phyloP scores from a whole-genome alignment of 2,113 vertebrate species.

The Rissa tridactyla region DNA sequence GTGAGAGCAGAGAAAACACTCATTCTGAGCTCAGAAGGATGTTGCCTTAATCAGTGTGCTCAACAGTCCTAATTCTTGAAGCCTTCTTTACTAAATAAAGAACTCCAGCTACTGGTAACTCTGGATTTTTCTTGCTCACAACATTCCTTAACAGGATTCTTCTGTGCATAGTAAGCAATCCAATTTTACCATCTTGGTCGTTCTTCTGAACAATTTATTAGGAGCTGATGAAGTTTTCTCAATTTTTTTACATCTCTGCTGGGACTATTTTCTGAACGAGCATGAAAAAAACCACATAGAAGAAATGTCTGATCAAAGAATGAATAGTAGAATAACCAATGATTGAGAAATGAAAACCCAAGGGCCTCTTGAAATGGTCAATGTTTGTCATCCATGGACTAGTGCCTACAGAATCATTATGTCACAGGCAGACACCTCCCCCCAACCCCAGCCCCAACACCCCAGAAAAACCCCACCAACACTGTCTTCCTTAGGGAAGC shows the following conservation, averaged over 20 bases:
- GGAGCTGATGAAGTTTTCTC: not conserved
- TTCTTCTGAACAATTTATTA: not conserved
- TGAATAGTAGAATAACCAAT: not conserved
- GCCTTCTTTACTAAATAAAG: conserved; percentile 54
- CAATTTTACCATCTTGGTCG: not conserved
- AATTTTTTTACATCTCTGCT: not conserved
- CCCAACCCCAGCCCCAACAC: not conserved
- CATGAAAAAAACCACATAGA: not conserved
- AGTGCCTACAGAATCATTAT: not conserved
- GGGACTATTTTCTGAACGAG: not conserved
- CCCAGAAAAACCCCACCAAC: not conserved
- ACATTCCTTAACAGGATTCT: not conserved
- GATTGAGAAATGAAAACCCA: not conserved
- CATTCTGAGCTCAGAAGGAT: not conserved
- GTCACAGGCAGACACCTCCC: not conserved
- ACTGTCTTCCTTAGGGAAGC: not conserved
- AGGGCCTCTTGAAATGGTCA: not conserved
- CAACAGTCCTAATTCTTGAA: not conserved
- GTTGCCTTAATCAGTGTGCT: not conserved
- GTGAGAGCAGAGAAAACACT: not conserved
- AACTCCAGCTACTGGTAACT: not conserved
- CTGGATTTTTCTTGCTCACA: conserved; percentile 1
- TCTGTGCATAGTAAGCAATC: not conserved
- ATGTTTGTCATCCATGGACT: not conserved
- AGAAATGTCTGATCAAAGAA: not conserved